Evolutionary conservation across 2,113 vertebrate genomes (phyloP).

Genomic region (Nothocercus julius): DNA sequence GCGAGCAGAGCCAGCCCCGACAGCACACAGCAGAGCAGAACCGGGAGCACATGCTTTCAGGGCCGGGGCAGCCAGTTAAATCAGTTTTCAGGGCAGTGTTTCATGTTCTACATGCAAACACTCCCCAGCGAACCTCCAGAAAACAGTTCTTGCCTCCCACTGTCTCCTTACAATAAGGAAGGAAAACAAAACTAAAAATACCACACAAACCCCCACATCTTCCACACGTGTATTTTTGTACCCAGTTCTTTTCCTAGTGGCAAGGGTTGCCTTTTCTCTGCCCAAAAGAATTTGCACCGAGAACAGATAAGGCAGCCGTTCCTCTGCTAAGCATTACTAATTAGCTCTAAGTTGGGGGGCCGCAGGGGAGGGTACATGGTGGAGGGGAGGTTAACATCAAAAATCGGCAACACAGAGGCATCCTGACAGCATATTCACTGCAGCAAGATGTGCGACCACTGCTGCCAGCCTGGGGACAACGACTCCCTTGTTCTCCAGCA

Average conservation of each 20-base stretch:
- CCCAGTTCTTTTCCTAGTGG: not conserved
- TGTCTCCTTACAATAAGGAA: conserved; percentile 42
- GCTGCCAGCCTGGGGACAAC: conserved; percentile 39
- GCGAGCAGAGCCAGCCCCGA: not conserved
- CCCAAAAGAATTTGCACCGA: too few species aligned
- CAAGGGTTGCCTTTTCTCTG: too few species aligned
- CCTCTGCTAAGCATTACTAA: conserved; percentile 25
- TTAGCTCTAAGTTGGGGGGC: not conserved
- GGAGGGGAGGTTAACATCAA: not conserved
- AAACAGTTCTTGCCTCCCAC: conserved; percentile 13
- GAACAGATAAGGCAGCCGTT: not conserved
- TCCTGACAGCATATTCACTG: conserved; percentile 52
- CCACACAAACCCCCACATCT: too few species aligned
- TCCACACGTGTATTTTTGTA: not conserved
- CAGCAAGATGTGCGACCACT: conserved; percentile 45
- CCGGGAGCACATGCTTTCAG: not conserved
- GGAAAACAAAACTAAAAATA: not conserved
- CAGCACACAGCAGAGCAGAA: not conserved
- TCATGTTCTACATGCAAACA: conserved; percentile 52
- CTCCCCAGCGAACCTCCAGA: conserved; percentile 35
- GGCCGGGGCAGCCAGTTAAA: not conserved
- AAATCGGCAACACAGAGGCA: not conserved
- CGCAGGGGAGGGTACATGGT: too few species aligned
- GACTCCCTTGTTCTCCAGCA: conserved; percentile 47
- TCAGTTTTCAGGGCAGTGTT: not conserved